Evolutionary conservation across 2,888 invertebrate genomes (phyloP), one percentile per base, ranked within the genome.

Genomic region (Trissolcus brochymenae): DNA sequence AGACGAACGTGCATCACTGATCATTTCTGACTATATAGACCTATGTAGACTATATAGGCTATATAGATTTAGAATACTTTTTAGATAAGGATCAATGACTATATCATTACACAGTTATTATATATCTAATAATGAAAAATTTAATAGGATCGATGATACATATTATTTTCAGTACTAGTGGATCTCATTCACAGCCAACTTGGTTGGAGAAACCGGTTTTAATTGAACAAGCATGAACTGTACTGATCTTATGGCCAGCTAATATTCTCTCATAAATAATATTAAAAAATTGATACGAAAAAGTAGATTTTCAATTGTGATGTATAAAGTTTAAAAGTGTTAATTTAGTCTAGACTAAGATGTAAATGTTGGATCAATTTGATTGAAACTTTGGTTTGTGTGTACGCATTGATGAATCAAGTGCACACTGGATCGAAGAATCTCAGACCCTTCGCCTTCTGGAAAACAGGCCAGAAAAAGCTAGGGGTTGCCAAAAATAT

Each of bases 401-500:
- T 1, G 35, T 35, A 35, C 35, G 11, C 2, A 35, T 35, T 35
- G 35, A 35, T 35, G 9, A 11, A 35, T 35, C 7, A 35, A 35
- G 35, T 35, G 35, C 9, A 35, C 1, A 11, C 35, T 35, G 35
- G 9, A 2, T 29, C 29, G 29, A 35, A 35, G 35, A 35, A 35
- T 11, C 35, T 35, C 1, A 6, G 35, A 35, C 35, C 35, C 35
- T 35, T 35, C 35, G 35, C 6, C 35, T 35, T 35, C 35, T 35
- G 4, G 2, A 35, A 35, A 35, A 11, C 35, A 35, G 35, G 35
- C 35, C 9, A 35, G 71, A 64, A 79, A 35, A 43, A n/a, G n/a
- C n/a, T n/a, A n/a, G 25, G 51, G 14, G 56, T 61, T 61, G 84
- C 85, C 84, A 82, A 85, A 87, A 87, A 87, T 87, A 87, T 79